Conservation (phyloP, 2,797 vertebrate species). For the Craterocephalus amniculus region DNA sequence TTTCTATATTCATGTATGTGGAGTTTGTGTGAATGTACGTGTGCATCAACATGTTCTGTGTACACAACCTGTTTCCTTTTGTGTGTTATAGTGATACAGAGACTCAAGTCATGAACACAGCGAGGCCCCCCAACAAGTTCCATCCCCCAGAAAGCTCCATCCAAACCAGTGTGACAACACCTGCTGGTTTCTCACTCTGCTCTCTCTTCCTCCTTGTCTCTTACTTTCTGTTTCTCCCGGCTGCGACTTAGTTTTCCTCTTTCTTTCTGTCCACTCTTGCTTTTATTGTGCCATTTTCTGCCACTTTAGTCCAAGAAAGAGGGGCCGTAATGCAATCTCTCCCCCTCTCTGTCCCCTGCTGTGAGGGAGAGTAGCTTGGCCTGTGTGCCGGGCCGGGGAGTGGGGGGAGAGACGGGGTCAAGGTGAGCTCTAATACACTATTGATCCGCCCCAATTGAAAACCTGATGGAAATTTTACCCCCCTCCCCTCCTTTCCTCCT, state of each 20-base stretch:
- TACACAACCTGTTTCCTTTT: slow-evolving; percentile 3
- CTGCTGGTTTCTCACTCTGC: slow-evolving; percentile 51
- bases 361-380: slow-evolving; percentile 86
- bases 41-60: slow-evolving; percentile 12
- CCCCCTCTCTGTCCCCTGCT: slow-evolving; percentile 83
- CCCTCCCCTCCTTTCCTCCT: slow-evolving; percentile 67
- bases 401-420: slow-evolving; percentile 84
- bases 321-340: slow-evolving; percentile 85
- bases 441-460: slow-evolving; percentile 90
- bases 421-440: slow-evolving; percentile 92
- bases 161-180: slow-evolving; percentile 55
- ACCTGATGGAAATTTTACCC: slow-evolving; percentile 90
- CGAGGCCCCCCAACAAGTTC: slow-evolving; percentile 33
- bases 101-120: slow-evolving; percentile 44
- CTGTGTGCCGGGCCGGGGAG: slow-evolving; percentile 81
- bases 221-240: slow-evolving; percentile 62
- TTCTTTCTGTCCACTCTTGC: slow-evolving; percentile 68
- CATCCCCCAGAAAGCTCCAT: slow-evolving; percentile 49
- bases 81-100: slow-evolving; percentile 28
- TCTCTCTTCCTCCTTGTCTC: slow-evolving; percentile 48
- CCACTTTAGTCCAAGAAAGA: slow-evolving; percentile 85
- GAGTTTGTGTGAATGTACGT: slow-evolving; percentile 1
- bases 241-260: slow-evolving; percentile 68
- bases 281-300: slow-evolving; percentile 89
- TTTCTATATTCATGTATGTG: not conserved